A percentile compares a stretch with the other conserved stretches of the same genome.
Conservation (phyloP, 2,888 invertebrate genomes). For the Beris chalybata region DNA sequence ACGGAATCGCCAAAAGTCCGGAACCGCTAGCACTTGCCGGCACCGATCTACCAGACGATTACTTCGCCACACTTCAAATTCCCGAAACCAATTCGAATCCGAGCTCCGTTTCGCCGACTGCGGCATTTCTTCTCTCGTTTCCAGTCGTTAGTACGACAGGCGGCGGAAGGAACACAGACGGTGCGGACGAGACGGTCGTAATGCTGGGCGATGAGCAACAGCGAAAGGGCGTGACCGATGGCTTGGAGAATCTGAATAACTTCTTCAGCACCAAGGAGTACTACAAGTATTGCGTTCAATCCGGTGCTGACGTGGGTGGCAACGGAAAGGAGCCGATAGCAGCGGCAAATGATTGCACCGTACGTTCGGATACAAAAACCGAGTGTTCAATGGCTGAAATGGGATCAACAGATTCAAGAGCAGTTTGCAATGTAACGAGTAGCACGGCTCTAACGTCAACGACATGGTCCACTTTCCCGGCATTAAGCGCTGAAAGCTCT, state of each 20-base stretch:
- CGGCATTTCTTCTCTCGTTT: conserved; percentile 66
- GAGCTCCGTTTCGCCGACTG: conserved; percentile 67
- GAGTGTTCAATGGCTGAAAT: too few species aligned
- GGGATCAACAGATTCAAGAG: too few species aligned
- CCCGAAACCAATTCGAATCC: conserved; percentile 61
- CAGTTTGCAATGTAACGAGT: too few species aligned
- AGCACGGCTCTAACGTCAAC: too few species aligned
- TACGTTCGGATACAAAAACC: too few species aligned
- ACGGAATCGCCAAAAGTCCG: background rate
- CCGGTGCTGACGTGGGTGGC: background rate
- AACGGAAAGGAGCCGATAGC: conserved; percentile 4
- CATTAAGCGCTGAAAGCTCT: too few species aligned
- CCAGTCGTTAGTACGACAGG: conserved; percentile 62
- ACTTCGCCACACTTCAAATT: conserved; percentile 64
- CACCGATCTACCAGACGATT: conserved; percentile 63
- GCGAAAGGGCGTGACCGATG: conserved; percentile 30
- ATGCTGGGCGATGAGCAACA: background rate
- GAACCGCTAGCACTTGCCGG: conserved; percentile 43
- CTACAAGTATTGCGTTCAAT: conserved; percentile 40
- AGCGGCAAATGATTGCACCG: background rate
- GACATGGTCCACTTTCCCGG: too few species aligned
- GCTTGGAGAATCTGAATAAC: conserved; percentile 42
- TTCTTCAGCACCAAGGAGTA: conserved; percentile 43
- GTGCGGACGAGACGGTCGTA: conserved; percentile 11
- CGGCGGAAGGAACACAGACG: conserved; percentile 59